Evolutionary conservation across 2,888 invertebrate genomes (phyloP).

Genomic region (Tetropium fuscum): DNA sequence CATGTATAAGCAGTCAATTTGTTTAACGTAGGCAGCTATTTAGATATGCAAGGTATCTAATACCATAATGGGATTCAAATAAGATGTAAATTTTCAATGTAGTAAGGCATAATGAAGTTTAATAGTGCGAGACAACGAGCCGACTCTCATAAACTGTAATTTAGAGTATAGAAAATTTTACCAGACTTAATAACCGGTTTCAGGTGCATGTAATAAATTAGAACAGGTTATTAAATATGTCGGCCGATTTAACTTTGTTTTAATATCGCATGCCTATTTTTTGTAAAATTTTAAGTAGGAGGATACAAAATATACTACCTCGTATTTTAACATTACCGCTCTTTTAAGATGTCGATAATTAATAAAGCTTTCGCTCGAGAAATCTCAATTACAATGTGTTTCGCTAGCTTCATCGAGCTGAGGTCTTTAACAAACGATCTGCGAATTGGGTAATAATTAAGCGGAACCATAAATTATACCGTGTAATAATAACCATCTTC

Average conservation of each 20-base stretch:
- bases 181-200: slow-evolving; percentile 52
- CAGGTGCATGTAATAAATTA: slow-evolving; percentile 52
- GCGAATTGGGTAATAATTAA: slow-evolving; percentile 20
- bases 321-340: slow-evolving; percentile 26
- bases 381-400: slow-evolving; percentile 24
- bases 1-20: too few species aligned
- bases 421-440: background rate
- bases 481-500: slow-evolving; percentile 3
- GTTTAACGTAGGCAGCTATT: background rate
- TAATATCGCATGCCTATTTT: slow-evolving; percentile 34
- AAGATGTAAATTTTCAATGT: slow-evolving; percentile 36
- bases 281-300: slow-evolving; percentile 25
- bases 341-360: slow-evolving; percentile 25
- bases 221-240: slow-evolving; percentile 51
- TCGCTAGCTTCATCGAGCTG: slow-evolving; percentile 3
- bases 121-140: slow-evolving; percentile 27
- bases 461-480: slow-evolving; percentile 12
- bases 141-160: slow-evolving; percentile 34
- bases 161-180: slow-evolving; percentile 48
- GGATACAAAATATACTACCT: slow-evolving; percentile 23
- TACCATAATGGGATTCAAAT: slow-evolving; percentile 3
- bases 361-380: slow-evolving; percentile 24
- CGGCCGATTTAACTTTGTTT: slow-evolving; percentile 45
- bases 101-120: slow-evolving; percentile 33
- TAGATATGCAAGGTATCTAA: background rate